Evolutionary conservation across 2,888 invertebrate genomes (phyloP), one percentile per base, ranked within the genome.

Genomic region (Lepeophtheirus nordmannii): DNA sequence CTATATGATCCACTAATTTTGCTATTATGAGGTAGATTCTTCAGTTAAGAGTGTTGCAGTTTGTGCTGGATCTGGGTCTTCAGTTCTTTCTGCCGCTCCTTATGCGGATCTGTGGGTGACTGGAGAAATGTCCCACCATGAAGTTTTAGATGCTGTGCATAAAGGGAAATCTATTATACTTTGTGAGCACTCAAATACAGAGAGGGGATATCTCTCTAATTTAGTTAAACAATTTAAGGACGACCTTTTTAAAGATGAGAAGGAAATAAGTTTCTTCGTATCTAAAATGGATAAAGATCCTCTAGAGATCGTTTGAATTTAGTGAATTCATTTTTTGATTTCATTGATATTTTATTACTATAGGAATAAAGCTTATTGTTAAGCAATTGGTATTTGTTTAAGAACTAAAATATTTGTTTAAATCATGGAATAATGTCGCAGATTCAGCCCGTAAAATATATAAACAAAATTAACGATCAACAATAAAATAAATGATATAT

Each of bases 81-180:
- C 87, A 0, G 81, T 94, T 1, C 76, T 96, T 22, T 82, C 82
- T 69, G 83, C 82, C 14, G 78, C 30, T 12, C 17, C 83, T 0
- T 68, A 75, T 20, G 89, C 86, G 2, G 89, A 92, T 77, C 78
- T 96, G 14, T 88, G 86, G 72, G 74, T 96, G 41, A 93, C 93
- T 17, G 81, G 81, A 20, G 96, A 96, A 80, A 93, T 96, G 92
- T 82, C 87, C 1, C 96, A 96, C 75, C 96, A 96, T 73, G 92
- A 94, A 70, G 77, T 93, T 1, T 79, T 96, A 41, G 89, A 94
- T 72, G 90, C 89, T 0, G 81, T 84, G 30, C 89, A 90, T 71
- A 82, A 80, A 66, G 85, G 86, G 38, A 81, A 81, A 17, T 82
- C 83, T 67, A 91, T 94, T 0, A 85, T 94, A 72, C 78, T 94